phyloP scores from a whole-genome alignment of 2,888 invertebrate species.

The Timema podura region DNA sequence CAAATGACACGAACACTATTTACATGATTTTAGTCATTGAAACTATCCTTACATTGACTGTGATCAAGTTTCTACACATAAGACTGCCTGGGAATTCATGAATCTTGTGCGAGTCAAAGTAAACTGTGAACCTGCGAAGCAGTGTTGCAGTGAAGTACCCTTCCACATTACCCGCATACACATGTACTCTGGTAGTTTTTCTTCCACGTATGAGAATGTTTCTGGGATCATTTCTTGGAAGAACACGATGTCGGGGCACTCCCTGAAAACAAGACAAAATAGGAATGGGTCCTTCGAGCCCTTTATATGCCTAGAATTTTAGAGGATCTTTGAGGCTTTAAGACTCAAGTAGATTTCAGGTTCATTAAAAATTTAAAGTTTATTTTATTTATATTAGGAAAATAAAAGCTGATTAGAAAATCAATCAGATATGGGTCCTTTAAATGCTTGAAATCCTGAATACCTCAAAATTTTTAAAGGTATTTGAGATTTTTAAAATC shows the following conservation, averaged over 20 bases:
- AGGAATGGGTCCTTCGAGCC: neutral
- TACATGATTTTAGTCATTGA: no score
- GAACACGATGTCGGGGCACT: conserved; percentile 53
- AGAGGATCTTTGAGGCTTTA: no score
- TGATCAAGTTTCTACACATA: conserved; percentile 52
- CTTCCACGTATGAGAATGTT: conserved; percentile 44
- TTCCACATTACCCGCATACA: conserved; percentile 41
- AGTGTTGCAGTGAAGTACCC: conserved; percentile 49
- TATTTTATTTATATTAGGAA: no score
- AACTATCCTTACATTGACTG: conserved; percentile 44
- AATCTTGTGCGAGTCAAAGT: conserved; percentile 45
- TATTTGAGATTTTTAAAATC: no score
- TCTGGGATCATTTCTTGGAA: conserved; percentile 54
- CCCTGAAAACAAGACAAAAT: conserved; percentile 41
- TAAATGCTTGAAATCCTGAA: no score
- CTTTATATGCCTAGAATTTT: no score
- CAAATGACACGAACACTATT: no score
- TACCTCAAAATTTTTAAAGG: no score
- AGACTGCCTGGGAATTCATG: conserved; percentile 45
- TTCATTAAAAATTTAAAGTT: no score
- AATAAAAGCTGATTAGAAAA: no score
- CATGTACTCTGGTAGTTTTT: conserved; percentile 44
- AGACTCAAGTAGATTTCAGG: no score
- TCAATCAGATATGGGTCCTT: no score
- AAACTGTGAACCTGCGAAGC: conserved; percentile 43